phyloP scores from a whole-genome alignment of 2,113 vertebrate species.

The Sylvilagus bachmani region DNA sequence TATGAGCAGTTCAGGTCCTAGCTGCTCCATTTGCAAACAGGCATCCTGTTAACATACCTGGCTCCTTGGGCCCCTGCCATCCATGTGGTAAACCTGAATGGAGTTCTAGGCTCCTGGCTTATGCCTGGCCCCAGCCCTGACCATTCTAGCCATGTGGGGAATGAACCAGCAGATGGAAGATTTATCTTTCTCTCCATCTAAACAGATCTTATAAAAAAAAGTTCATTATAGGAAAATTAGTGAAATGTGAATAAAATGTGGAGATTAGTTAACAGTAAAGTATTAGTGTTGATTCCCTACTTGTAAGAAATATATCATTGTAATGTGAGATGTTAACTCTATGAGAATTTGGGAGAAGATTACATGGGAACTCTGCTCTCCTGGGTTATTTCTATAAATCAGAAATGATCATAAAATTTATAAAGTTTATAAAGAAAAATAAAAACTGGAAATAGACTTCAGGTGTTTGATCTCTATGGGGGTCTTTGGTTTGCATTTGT shows the following conservation, averaged over 20 bases:
- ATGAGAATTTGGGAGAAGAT: not conserved
- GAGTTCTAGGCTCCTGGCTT: too few relatives aligned
- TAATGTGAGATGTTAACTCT: not conserved
- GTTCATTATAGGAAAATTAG: not conserved
- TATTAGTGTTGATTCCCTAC: not conserved
- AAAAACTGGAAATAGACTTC: not conserved
- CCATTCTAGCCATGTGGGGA: too few relatives aligned
- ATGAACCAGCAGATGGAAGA: too few relatives aligned
- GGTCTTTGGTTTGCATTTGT: not conserved
- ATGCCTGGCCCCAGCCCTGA: too few relatives aligned
- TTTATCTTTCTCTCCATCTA: too few relatives aligned
- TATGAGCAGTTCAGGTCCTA: too few relatives aligned
- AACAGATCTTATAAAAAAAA: too few relatives aligned
- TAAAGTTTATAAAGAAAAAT: not conserved
- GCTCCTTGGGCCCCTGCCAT: too few relatives aligned
- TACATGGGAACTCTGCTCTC: not conserved
- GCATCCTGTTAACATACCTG: too few relatives aligned
- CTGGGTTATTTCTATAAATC: not conserved
- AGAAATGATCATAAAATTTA: not conserved
- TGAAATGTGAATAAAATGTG: not conserved
- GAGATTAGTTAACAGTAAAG: not conserved
- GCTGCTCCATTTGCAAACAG: too few relatives aligned
- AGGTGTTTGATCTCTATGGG: not conserved
- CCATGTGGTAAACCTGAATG: too few relatives aligned
- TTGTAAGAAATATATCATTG: not conserved